Conservation (phyloP, 1,140 invertebrate genomes). For the Megathymus violae region DNA sequence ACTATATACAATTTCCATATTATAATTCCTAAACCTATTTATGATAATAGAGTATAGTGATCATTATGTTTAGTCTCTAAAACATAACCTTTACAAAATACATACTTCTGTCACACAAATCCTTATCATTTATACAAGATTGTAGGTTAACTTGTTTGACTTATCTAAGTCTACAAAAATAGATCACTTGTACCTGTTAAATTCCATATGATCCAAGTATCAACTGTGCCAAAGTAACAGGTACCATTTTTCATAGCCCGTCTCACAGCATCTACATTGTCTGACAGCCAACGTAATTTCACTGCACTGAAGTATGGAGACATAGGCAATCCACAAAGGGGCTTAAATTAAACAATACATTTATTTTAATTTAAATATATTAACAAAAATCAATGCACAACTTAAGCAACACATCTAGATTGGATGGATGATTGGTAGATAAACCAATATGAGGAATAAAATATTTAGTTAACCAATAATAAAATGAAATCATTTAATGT, state of each 20-base stretch:
- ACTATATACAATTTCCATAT: too few relatives aligned
- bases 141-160: neutral
- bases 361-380: neutral
- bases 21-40: too few relatives aligned
- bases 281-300: conserved; percentile 96
- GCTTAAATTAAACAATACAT: conserved; percentile 55
- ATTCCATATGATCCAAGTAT: conserved; percentile 97
- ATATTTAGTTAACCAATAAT: too few relatives aligned
- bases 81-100: neutral
- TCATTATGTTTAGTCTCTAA: too few relatives aligned
- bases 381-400: too few relatives aligned
- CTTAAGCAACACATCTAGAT: too few relatives aligned
- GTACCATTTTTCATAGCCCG: conserved; percentile 89
- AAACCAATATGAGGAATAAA: too few relatives aligned
- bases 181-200: conserved; percentile 68
- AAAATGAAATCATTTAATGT: too few relatives aligned
- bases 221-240: conserved; percentile 97
- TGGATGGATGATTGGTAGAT: too few relatives aligned
- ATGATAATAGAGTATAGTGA: too few relatives aligned
- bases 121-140: neutral
- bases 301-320: conserved; percentile 98
- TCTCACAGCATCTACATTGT: conserved; percentile 93
- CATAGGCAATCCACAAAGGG: conserved; percentile 94
- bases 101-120: too few relatives aligned
- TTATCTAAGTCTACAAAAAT: too few relatives aligned